Percentiles rank a stretch among this genome's conserved stretches.
phyloP scores from a whole-genome alignment of 2,113 vertebrate genomes.

The Burhinus oedicnemus region DNA sequence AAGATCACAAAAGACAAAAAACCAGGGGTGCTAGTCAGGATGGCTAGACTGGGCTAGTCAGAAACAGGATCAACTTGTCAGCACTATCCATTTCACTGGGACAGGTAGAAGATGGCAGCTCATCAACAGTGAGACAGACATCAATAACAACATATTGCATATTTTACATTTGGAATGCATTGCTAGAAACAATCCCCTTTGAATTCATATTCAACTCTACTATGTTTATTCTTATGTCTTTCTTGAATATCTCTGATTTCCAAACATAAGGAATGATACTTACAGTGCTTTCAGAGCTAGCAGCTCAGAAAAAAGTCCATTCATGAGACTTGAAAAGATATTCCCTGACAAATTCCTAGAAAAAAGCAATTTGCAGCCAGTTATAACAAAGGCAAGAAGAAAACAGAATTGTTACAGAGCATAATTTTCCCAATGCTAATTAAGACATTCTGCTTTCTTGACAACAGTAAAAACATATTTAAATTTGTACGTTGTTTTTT shows the following conservation, averaged over 20 bases:
- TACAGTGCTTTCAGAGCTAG: slow-evolving; percentile 85
- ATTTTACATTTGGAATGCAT: not conserved
- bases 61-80: not conserved
- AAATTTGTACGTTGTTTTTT: not conserved
- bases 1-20: not conserved
- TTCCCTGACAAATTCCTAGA: slow-evolving; percentile 89
- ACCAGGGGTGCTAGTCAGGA: rapidly evolving
- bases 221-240: not conserved
- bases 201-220: not conserved
- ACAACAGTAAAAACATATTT: not conserved
- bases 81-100: not conserved
- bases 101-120: not conserved
- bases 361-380: not conserved
- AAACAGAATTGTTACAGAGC: not conserved
- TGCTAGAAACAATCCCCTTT: not conserved
- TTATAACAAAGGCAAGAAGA: not conserved
- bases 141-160: not conserved
- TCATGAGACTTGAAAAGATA: slow-evolving; percentile 88
- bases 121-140: not conserved
- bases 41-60: not conserved
- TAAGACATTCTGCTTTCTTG: not conserved
- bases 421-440: not conserved
- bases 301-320: slow-evolving; percentile 85
- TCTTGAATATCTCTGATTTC: not conserved
- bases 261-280: slow-evolving; percentile 60